Percentiles rank a stretch among this genome's conserved stretches.
Conservation (phyloP, 2,888 invertebrate genomes). For the Drosophila paracracens region DNA sequence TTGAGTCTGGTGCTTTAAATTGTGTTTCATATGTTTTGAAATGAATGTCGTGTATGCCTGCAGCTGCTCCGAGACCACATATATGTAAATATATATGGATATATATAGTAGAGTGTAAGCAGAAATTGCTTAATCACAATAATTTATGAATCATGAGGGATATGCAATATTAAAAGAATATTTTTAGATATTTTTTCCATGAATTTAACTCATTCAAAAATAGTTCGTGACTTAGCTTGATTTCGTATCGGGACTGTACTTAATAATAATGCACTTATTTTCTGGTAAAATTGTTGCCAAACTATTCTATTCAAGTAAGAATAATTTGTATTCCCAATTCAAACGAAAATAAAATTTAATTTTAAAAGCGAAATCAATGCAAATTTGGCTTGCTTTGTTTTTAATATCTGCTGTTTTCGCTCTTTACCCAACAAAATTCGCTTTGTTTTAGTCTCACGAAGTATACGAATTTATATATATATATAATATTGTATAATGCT, state of each 20-base stretch:
- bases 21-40: not conserved
- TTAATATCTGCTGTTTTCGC: not conserved
- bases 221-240: not conserved
- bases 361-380: not conserved
- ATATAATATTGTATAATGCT: constrained; percentile 45
- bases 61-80: not conserved
- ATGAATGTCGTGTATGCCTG: not conserved
- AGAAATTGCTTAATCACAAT: not conserved
- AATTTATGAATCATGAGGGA: not conserved
- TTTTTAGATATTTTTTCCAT: not conserved
- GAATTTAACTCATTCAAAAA: not conserved
- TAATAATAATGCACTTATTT: not conserved
- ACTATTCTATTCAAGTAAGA: not conserved
- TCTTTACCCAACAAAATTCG: constrained; percentile 10
- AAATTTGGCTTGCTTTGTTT: constrained; percentile 29
- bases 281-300: not conserved
- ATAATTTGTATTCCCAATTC: too few species aligned
- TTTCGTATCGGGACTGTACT: not conserved
- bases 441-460: constrained; percentile 3
- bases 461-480: not conserved
- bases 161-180: not conserved
- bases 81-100: not conserved
- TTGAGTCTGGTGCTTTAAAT: not conserved
- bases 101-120: not conserved
- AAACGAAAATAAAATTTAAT: not conserved